Evolutionary conservation across 2,888 invertebrate genomes (phyloP), one percentile per base, ranked within the genome.

Genomic region (Netelia virgata): DNA sequence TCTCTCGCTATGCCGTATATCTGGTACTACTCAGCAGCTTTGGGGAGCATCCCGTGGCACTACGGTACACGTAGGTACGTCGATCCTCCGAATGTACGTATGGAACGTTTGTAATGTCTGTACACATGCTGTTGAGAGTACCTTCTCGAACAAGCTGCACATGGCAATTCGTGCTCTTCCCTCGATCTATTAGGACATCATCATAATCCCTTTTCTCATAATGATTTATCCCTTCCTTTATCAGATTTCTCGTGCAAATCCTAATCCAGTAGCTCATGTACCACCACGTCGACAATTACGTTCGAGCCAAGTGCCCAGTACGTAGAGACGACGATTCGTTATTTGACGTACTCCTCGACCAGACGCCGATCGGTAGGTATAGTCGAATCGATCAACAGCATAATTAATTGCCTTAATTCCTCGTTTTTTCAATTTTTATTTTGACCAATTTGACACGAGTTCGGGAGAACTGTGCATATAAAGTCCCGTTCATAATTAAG

Each of bases 141-240:
- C 78, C n/a, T n/a, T n/a, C n/a, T 63, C 53, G 57, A 79, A 77
- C 61, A 69, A 77, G 16, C 23, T 64, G 63, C 57, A n/a, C 43
- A 41, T 47, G 47, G 16, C 36, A 55, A 69, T 77, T 69, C 59
- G 3, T 50, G 47, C 69, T 69, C 59, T 69, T 20, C 78, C 23
- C 70, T 55, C 55, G 53, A 78, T 47, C 59, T 55, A 64, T 53
- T 53, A 55, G 41, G 43, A 43, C 53, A 11, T 50, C 59, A 36
- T 55, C 16, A 53, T 63, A 53, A 78, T 63, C 14, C 20, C 70
- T 8, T 53, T 55, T 53, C 70, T 61, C 43, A 43, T 70, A 43
- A 63, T 63, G 50, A 36, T 36, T 36, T 69, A 47, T 47, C 50
- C 43, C 47, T 18, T 68, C 47, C 76, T 68, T 43, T 47, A 18